Base-by-base conservation (phyloP, 2,113 vertebrate genomes). In the Fukomys damarensis region DNA sequence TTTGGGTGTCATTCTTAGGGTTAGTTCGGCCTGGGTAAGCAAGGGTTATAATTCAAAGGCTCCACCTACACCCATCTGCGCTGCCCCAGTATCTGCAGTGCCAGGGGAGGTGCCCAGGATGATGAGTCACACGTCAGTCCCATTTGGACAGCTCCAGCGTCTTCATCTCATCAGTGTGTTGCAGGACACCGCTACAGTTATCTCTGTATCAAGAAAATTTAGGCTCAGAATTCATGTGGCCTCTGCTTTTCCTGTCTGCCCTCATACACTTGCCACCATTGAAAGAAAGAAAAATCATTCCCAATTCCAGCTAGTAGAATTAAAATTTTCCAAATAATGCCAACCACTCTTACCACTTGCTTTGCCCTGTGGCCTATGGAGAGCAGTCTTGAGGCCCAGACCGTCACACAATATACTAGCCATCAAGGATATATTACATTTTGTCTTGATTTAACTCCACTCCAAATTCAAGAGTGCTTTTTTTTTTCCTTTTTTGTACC, bases 181-280 rank as follows among this genome's bases (percentile, higher is more conserved):
- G 59, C 0, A 0, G 92, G 68, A 35, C 1, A 77, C 43, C 89
- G 46, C 58, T 85, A 86, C 86, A 41, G n/a, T 93, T 96, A 74
- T 72, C 95, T 94, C 61, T 89, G 54, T 38, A 38, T 41, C 63
- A 20, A 93, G 83, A 86, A 76, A 97, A 94, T 87, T 87, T 77
- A 97, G 54, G 0, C 90, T 97, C 43, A 92, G 68, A 22, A 41
- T 92, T 77, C 38, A 2, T 14, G 43, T 82, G 79, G 72, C 17
- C 82, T 90, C 59, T 74, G 52, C 38, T 95, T 86, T 56, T 93
- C 79, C 68, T 81, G n/a, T 79, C 95, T 88, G 58, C 30, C 94
- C 63, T 91, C 17, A 54, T 81, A 68, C 80, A 94, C 84, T 83
- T 52, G 66, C 81, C 4, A 97, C 77, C 63, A 90, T 5, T 93